Evolutionary conservation across 2,113 vertebrate genomes (phyloP), one percentile per base, ranked within the genome.

Genomic region (Sterna hirundo): DNA sequence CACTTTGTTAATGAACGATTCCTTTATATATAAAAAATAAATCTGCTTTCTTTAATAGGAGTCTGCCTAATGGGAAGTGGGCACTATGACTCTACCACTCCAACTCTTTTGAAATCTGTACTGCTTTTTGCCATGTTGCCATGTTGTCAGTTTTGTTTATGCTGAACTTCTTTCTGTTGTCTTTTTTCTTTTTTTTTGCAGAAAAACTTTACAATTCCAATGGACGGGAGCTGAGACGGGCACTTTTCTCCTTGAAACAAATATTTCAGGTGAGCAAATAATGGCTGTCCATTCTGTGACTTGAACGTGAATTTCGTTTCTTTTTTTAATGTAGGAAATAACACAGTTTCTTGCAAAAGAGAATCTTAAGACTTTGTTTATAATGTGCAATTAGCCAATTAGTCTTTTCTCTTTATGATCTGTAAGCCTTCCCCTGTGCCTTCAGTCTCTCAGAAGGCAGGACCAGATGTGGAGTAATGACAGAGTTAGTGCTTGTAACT

Each of bases 161-260:
- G 46, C 74, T 96, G 11, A 75, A 84, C 15, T 87, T 93, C 16
- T 42, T 86, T 44, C 22, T 96, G 4, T 94, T 97, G 6, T 81
- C n/a, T 61, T 97, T 87, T 86, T 60, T 96, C 86, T 87, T 96
- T 88, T 87, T 55, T 96, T 44, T 96, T 94, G 51, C 98, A 99
- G 99, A 99, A 98, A 99, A 99, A 96, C 98, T 99, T 64, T 99
- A 99, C 97, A 99, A 99, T 97, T 99, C 99, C 54, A 99, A 83
- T 89, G 99, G 99, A 95, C 98, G 99, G 65, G 99, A 99, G 95
- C 98, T 99, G 62, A 98, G 99, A 92, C 98, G 99, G 95, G 99
- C 99, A 34, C 99, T 99, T 86, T 99, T 99, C 98, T 99, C 99
- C 76, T 98, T 99, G 97, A 99, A 99, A 97, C 99, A 99, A 96